These are phyloP conservation scores for Pheosia gnoma DNA, from an alignment of 2,888 invertebrate species.

Conservation along the genomic window DNA sequence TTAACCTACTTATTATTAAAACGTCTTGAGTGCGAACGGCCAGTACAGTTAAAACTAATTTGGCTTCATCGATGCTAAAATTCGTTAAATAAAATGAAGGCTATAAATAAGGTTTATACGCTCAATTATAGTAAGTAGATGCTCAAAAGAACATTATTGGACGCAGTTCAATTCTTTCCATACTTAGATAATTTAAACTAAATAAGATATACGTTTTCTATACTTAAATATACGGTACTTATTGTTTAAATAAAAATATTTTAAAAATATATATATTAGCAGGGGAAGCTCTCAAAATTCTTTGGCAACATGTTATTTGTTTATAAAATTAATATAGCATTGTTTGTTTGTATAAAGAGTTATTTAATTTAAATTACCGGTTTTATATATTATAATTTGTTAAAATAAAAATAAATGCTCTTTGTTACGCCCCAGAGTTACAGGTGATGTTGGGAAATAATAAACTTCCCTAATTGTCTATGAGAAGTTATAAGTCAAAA, in stretches of 20 bases:
- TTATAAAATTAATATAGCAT: background rate
- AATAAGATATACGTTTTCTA: too few relatives aligned
- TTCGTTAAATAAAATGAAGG: background rate
- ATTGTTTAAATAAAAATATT: background rate
- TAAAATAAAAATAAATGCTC: background rate
- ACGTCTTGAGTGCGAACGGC: conserved; percentile 35
- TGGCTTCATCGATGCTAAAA: conserved; percentile 28
- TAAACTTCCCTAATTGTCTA: conserved; percentile 9
- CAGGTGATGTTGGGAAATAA: conserved; percentile 36
- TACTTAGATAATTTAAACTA: too few relatives aligned
- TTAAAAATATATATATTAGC: conserved; percentile 10
- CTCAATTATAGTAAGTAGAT: conserved; percentile 3
- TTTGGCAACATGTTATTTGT: background rate
- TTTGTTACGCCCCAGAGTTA: conserved; percentile 44
- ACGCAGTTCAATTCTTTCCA: background rate
- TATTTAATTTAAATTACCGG: background rate
- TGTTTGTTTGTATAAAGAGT: background rate
- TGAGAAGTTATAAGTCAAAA: conserved; percentile 23
- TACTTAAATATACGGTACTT: too few relatives aligned
- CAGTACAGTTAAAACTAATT: conserved; percentile 38
- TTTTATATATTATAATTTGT: conserved; percentile 13
- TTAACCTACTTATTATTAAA: conserved; percentile 9
- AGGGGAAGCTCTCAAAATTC: background rate
- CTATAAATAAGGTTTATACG: background rate
- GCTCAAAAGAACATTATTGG: conserved; percentile 2